Percentiles rank a stretch among this genome's conserved stretches.
phyloP scores from a whole-genome alignment of 2,797 vertebrate genomes.

The Botia almorhae region DNA sequence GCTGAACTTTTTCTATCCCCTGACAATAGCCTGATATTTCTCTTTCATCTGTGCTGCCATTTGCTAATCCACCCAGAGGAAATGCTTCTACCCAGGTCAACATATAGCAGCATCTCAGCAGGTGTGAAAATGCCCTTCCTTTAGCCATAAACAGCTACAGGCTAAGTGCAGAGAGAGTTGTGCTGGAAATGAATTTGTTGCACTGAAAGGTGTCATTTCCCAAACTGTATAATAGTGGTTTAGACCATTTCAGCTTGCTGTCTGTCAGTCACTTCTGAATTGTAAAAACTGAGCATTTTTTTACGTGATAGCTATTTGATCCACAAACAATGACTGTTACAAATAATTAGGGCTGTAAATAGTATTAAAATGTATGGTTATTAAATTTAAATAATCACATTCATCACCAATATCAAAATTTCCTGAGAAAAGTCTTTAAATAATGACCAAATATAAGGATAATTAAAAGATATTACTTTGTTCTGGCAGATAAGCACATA shows the following conservation, averaged over 20 bases:
- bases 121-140: constrained; percentile 40
- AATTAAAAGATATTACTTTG: no score
- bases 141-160: constrained; percentile 45
- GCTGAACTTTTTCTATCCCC: constrained; percentile 55
- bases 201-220: constrained; percentile 23
- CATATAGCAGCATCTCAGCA: constrained; percentile 44
- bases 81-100: constrained; percentile 56
- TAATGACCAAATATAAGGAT: no score
- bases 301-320: no score
- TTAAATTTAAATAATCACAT: no score
- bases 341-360: no score
- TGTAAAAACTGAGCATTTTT: no score
- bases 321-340: no score
- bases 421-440: no score
- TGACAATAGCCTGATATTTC: constrained; percentile 63
- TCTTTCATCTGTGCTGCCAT: constrained; percentile 64
- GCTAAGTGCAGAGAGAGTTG: constrained; percentile 29
- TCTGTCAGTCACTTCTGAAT: constrained; percentile 14
- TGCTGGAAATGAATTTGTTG: constrained; percentile 44
- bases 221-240: constrained; percentile 24
- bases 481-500: no score
- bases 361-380: no score
- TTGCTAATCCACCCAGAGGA: constrained; percentile 56
- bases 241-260: constrained; percentile 8
- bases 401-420: no score